Conservation (phyloP, 2,113 vertebrate genomes). For the Lates calcarifer region DNA sequence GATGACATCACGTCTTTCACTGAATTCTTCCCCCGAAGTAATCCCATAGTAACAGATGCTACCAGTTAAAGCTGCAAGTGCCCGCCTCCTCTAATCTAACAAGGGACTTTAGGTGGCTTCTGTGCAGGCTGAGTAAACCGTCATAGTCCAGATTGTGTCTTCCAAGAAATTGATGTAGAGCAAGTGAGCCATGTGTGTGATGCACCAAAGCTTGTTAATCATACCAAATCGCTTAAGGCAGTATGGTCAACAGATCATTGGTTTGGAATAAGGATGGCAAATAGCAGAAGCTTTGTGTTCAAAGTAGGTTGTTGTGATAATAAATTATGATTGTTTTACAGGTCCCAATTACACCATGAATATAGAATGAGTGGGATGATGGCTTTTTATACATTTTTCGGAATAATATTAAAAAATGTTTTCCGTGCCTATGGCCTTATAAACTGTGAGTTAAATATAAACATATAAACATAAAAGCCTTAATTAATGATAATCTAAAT, state of each 20-base stretch:
- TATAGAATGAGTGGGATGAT: not conserved
- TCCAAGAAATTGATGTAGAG: conserved; percentile 48
- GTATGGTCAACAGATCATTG: conserved; percentile 48
- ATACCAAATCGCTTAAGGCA: conserved; percentile 45
- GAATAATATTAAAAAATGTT: not conserved
- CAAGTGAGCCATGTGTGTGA: conserved; percentile 30
- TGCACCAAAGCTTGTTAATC: conserved; percentile 46
- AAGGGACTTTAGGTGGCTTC: conserved; percentile 56
- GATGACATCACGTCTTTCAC: conserved; percentile 72
- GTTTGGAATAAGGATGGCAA: conserved; percentile 12
- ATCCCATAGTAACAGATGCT: conserved; percentile 83
- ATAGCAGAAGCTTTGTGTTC: conserved; percentile 2
- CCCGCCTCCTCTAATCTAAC: conserved; percentile 73
- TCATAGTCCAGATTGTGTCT: conserved; percentile 51
- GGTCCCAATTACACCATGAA: not conserved
- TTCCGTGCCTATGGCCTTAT: not conserved
- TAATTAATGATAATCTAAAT: no score
- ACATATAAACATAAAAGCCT: no score
- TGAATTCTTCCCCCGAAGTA: conserved; percentile 73
- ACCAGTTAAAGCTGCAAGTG: conserved; percentile 76
- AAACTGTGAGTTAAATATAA: no score
- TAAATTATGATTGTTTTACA: not conserved
- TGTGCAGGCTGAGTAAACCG: conserved; percentile 45
- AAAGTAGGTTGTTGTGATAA: not conserved
- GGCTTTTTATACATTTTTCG: not conserved